Percentiles rank a stretch among this genome's conserved stretches.
phyloP scores from a whole-genome alignment of 2,888 invertebrate species.

The Entomobrya proxima region DNA sequence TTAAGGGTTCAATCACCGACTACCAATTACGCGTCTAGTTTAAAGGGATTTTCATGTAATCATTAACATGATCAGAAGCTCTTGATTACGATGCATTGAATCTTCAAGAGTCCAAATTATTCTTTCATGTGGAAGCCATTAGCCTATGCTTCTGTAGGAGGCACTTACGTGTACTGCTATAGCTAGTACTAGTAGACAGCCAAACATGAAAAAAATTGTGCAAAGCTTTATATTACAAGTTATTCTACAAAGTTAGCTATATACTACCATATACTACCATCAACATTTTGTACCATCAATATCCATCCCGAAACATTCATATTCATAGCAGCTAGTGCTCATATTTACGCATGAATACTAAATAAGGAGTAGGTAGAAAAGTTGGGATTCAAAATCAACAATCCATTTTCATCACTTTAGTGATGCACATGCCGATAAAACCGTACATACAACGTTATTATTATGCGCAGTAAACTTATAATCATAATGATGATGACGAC shows the following conservation, averaged over 20 bases:
- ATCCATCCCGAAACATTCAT: no score
- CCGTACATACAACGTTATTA: slow-evolving; percentile 26
- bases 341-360: not conserved
- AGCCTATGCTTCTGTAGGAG: not conserved
- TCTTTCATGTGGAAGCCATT: slow-evolving; percentile 30
- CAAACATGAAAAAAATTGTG: slow-evolving; percentile 22
- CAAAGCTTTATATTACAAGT: no score
- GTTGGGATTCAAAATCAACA: slow-evolving; percentile 57
- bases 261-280: no score
- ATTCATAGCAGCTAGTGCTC: no score
- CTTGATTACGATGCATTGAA: slow-evolving; percentile 28
- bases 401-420: slow-evolving; percentile 53
- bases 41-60: slow-evolving; percentile 57
- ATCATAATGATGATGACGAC: slow-evolving; percentile 43
- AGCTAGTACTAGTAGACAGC: not conserved
- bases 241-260: no score
- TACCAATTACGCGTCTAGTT: slow-evolving; percentile 26
- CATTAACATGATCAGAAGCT: slow-evolving; percentile 46
- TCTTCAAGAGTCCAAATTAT: slow-evolving; percentile 5
- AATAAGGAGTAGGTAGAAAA: not conserved
- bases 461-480: slow-evolving; percentile 4
- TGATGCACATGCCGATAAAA: slow-evolving; percentile 54
- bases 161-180: not conserved
- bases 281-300: no score
- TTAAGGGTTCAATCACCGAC: not conserved